A percentile compares a stretch with the other conserved stretches of the same genome.
These are phyloP conservation scores for Odobenus rosmarus DNA, from an alignment of 2,113 vertebrate genomes.

Conservation along the genomic window DNA sequence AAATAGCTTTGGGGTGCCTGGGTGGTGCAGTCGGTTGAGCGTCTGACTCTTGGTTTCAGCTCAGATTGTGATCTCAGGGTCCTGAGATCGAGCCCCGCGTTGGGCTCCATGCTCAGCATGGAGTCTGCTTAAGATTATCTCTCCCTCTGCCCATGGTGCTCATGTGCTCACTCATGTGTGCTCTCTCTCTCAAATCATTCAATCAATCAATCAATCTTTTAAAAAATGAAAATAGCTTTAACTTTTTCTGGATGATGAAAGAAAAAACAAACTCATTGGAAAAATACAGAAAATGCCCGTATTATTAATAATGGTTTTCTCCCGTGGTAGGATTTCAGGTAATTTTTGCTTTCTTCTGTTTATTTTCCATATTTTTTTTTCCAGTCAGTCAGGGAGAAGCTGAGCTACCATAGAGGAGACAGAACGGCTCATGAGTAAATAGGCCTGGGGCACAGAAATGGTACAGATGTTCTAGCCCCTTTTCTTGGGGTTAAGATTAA, in stretches of 20 bases:
- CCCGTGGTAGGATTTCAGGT: not conserved
- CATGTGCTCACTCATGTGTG: not conserved
- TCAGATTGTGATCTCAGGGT: not conserved
- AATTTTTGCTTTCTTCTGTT: not conserved
- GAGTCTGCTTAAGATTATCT: not conserved
- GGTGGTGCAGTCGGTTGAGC: not conserved
- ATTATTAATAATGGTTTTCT: slow-evolving; percentile 33
- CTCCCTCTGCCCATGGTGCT: not conserved
- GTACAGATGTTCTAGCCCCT: not conserved
- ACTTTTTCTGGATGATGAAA: slow-evolving; percentile 13
- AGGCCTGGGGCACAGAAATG: not conserved
- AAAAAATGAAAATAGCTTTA: slow-evolving; percentile 1
- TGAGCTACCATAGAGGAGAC: not conserved
- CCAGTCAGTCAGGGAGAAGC: not conserved
- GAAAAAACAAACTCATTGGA: not conserved
- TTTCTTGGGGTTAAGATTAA: not conserved
- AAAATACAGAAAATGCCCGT: not conserved
- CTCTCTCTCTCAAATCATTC: not conserved
- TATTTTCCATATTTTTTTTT: not conserved
- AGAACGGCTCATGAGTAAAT: not conserved
- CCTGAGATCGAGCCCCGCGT: not conserved
- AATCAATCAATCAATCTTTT: not conserved
- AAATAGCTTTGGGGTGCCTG: not conserved
- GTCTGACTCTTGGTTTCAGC: not conserved
- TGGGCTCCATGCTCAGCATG: not conserved